Base-by-base conservation (phyloP, 1,140 invertebrate species). In the Drosophila baimaii region DNA sequence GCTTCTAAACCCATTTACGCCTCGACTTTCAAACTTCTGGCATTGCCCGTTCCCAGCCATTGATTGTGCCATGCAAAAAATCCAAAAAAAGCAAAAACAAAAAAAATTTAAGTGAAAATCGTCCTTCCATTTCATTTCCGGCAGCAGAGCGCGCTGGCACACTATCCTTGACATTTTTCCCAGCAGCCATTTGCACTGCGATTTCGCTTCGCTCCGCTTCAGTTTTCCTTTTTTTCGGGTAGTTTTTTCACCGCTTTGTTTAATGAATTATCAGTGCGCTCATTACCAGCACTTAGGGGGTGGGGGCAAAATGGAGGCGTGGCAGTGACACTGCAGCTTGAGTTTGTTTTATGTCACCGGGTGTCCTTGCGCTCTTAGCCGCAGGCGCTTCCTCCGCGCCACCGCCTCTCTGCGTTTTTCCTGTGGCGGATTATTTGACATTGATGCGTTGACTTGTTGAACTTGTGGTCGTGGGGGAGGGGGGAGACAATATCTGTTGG, bases 91-190 rank as follows among this genome's bases (percentile, higher is more conserved):
- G 3, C 31, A 10, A 3, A 21, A 17, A 19, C 3, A 19, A 15
- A 55, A 19, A 25, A 35, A 74, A 69, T 29, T 57, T 2, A 57
- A 65, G 15, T 43, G 49, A 19, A 46, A 66, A 57, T 39, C 33
- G 33, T 77, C 23, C 65, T 56, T 39, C 54, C 41, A 37, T 25
- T 76, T 57, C 39, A 62, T 76, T 73, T 86, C 56, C 76, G 71
- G 63, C 65, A 68, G 39, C 43, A 25, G 27, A 61, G 51, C 49
- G 51, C 49, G 12, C 23, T 47, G n/a, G 63, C 64, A 57, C 46
- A 72, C 71, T 79, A 83, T 82, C 83, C 76, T 88, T 88, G 83
- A 82, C 83, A 88, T 69, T 88, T 85, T 82, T 44, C 17, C 29
- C 71, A 78, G 58, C 77, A 58, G 52, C 54, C 35, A 68, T 84